Conservation (phyloP, 2,113 vertebrate genomes). For the Odontesthes bonariensis region DNA sequence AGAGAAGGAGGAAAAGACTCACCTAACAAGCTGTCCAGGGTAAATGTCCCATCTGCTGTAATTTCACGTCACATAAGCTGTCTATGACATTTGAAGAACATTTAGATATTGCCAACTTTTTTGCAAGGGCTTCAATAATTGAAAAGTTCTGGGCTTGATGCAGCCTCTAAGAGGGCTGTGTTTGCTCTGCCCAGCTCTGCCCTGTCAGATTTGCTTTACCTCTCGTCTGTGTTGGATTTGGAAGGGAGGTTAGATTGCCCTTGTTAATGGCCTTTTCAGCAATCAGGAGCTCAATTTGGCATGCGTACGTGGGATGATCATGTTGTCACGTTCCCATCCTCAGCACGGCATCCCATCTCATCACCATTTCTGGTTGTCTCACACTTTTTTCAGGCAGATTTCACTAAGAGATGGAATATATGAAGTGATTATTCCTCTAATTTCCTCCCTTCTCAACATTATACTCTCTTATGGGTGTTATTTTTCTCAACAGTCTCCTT, state of each 20-base stretch:
- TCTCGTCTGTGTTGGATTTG: conserved; percentile 8
- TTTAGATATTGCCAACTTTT: conserved; percentile 5
- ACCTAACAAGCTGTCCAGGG: conserved; percentile 91
- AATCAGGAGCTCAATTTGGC: conserved; percentile 42
- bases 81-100: conserved; percentile 8
- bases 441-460: conserved; percentile 35
- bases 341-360: conserved; percentile 47
- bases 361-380: conserved; percentile 46
- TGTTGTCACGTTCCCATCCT: conserved; percentile 51
- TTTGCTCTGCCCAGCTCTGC: background rate
- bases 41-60: conserved; percentile 79
- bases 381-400: conserved; percentile 61
- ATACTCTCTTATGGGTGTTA: conserved; percentile 10
- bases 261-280: conserved; percentile 58
- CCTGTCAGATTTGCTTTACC: conserved; percentile 29
- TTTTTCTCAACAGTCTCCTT: background rate
- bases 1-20: conserved; percentile 91
- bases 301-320: conserved; percentile 28
- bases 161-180: background rate
- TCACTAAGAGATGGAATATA: conserved; percentile 70
- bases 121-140: conserved; percentile 4
- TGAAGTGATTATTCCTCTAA: conserved; percentile 45
- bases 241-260: conserved; percentile 61
- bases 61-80: conserved; percentile 9
- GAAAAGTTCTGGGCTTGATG: background rate